phyloP scores from a whole-genome alignment of 2,797 vertebrate species.

The Syngnathus rostellatus region DNA sequence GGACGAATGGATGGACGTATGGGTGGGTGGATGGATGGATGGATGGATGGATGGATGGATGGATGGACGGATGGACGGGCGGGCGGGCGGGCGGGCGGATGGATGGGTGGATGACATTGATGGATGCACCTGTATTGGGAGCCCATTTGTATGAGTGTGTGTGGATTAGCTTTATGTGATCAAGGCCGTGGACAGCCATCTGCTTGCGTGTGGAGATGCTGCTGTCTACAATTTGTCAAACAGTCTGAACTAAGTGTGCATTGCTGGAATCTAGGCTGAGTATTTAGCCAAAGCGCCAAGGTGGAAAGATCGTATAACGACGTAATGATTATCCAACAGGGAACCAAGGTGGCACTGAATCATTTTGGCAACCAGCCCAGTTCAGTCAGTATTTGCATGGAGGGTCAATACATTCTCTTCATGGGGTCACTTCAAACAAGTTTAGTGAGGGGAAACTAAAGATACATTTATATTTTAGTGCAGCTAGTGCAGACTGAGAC shows the following conservation, averaged over 20 bases:
- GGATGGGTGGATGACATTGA: background rate
- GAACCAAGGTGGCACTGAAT: background rate
- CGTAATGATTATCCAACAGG: background rate
- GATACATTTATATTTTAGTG: background rate
- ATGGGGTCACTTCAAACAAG: background rate
- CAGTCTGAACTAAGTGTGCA: background rate
- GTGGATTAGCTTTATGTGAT: background rate
- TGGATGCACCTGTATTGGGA: background rate
- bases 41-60: background rate
- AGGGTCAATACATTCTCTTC: background rate
- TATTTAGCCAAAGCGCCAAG: conserved; percentile 5
- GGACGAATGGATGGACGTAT: too few relatives aligned
- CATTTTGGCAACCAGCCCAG: conserved; percentile 3
- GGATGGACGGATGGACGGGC: background rate
- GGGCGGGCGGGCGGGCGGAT: background rate
- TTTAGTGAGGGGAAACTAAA: background rate
- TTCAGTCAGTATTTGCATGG: background rate
- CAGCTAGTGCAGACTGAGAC: background rate
- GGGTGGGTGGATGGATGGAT: too few relatives aligned
- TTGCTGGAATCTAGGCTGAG: conserved; percentile 3
- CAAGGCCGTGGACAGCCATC: background rate
- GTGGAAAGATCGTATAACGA: background rate
- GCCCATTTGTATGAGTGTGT: background rate
- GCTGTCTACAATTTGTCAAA: conserved; percentile 1
- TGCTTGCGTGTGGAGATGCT: background rate